phyloP scores from a whole-genome alignment of 2,113 vertebrate genomes.

The Colistium nudipinnis region DNA sequence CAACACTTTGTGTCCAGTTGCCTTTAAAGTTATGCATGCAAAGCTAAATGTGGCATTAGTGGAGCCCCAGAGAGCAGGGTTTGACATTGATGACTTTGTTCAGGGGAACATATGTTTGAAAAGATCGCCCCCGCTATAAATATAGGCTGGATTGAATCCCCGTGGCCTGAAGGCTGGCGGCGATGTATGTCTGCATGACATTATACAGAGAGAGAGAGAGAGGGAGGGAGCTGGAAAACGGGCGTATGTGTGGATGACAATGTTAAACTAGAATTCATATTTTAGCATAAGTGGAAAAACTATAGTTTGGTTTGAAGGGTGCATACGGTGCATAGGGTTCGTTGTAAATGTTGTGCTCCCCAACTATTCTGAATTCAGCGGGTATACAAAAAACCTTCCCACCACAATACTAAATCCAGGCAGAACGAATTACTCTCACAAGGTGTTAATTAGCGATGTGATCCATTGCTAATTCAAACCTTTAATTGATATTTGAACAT shows the following conservation, averaged over 20 bases:
- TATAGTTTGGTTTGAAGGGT: not conserved
- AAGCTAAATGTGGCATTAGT: constrained; percentile 70
- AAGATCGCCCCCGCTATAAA: constrained; percentile 77
- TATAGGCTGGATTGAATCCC: constrained; percentile 78
- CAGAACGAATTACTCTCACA: not conserved
- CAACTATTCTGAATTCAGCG: constrained; percentile 1
- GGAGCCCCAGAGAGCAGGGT: constrained; percentile 55
- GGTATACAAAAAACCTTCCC: constrained; percentile 10
- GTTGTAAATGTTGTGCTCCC: not conserved
- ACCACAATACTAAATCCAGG: not conserved
- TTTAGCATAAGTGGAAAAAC: constrained; percentile 31
- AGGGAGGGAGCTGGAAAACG: constrained; percentile 8
- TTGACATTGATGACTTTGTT: constrained; percentile 78
- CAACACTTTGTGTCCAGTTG: constrained; percentile 58
- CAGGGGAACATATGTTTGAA: constrained; percentile 78
- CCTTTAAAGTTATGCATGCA: constrained; percentile 60
- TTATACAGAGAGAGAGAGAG: constrained; percentile 45
- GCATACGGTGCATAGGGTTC: not conserved
- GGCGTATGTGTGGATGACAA: not conserved
- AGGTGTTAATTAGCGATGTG: not conserved
- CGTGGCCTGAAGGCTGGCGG: constrained; percentile 59
- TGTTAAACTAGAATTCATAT: constrained; percentile 24
- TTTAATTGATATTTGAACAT: constrained; percentile 56
- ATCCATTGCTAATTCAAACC: constrained; percentile 23
- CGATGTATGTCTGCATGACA: constrained; percentile 72